These are phyloP conservation scores for Karalla daura DNA, from an alignment of 2,797 vertebrate genomes.

Conservation along the genomic window DNA sequence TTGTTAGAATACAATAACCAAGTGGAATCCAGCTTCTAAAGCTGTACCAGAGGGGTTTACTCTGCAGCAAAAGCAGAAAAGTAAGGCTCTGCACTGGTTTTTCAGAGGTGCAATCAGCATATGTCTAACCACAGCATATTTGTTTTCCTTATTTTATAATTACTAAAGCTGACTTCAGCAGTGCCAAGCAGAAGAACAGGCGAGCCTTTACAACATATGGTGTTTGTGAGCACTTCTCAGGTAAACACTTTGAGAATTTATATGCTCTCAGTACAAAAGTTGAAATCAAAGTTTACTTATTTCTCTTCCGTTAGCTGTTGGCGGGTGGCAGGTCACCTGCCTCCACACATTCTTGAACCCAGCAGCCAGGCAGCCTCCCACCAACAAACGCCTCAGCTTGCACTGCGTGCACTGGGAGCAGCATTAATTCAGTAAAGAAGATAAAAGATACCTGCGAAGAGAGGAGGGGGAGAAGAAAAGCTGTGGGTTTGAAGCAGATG, in stretches of 20 bases:
- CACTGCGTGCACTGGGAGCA: slow-evolving; percentile 40
- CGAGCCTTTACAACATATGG: slow-evolving; percentile 55
- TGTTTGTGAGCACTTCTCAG: slow-evolving; percentile 61
- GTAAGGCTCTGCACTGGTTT: slow-evolving; percentile 8
- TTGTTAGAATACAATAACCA: slow-evolving; percentile 56
- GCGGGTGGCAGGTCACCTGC: slow-evolving; percentile 34
- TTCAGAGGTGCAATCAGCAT: slow-evolving; percentile 2
- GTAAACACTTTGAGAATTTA: slow-evolving; percentile 49
- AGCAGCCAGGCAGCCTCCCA: slow-evolving; percentile 51
- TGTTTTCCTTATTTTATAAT: slow-evolving; percentile 7
- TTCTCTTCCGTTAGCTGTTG: slow-evolving; percentile 38
- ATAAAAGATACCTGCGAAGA: slow-evolving; percentile 62
- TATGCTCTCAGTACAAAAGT: slow-evolving; percentile 37
- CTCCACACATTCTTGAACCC: slow-evolving; percentile 51
- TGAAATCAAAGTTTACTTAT: slow-evolving; percentile 46
- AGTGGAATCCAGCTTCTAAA: slow-evolving; percentile 34
- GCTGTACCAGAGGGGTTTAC: slow-evolving; percentile 43
- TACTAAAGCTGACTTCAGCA: slow-evolving; percentile 25
- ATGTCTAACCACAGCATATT: not conserved
- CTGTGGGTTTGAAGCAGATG: slow-evolving; percentile 60
- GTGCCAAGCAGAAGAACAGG: slow-evolving; percentile 16
- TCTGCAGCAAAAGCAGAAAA: slow-evolving; percentile 28
- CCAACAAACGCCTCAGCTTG: slow-evolving; percentile 40
- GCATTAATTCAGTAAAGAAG: slow-evolving; percentile 57
- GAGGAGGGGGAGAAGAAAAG: slow-evolving; percentile 17